These are phyloP conservation scores for Notodonta ziczac DNA, from an alignment of 2,888 invertebrate species.

Conservation along the genomic window DNA sequence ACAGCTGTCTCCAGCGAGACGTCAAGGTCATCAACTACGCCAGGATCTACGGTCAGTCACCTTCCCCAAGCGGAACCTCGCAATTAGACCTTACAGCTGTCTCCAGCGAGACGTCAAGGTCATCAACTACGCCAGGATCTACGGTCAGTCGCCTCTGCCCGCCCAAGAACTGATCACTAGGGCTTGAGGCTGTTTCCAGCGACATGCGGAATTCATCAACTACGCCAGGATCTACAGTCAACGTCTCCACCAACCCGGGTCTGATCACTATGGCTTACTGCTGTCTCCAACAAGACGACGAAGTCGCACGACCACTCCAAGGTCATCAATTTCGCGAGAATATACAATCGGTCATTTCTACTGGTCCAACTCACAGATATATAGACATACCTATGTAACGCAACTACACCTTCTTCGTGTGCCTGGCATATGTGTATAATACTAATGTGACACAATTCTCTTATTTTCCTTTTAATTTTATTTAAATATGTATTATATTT, in stretches of 20 bases:
- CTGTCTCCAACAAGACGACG: constrained; percentile 95
- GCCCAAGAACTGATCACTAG: constrained; percentile 86
- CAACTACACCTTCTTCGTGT: too few relatives aligned
- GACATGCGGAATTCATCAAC: too few relatives aligned
- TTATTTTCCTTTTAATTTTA: too few relatives aligned
- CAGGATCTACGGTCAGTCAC: constrained; percentile 91
- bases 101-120: constrained; percentile 95
- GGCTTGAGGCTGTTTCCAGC: constrained; percentile 90
- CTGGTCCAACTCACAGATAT: too few relatives aligned
- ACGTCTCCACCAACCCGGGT: constrained; percentile 9
- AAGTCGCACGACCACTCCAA: too few relatives aligned
- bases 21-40: too few relatives aligned
- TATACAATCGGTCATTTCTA: constrained; percentile 87
- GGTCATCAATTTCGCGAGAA: constrained; percentile 98
- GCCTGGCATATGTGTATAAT: too few relatives aligned
- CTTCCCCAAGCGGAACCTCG: too few relatives aligned
- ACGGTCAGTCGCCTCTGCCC: constrained; percentile 89
- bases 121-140: constrained; percentile 89
- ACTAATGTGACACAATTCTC: too few relatives aligned
- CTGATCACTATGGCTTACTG: too few relatives aligned
- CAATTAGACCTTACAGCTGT: constrained; percentile 86
- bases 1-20: constrained; percentile 88
- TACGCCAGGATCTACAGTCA: constrained; percentile 91
- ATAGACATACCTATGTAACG: too few relatives aligned
- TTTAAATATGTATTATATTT: too few relatives aligned